phyloP scores from a whole-genome alignment of 1,140 invertebrate species.

The Diorhabda elongata region DNA sequence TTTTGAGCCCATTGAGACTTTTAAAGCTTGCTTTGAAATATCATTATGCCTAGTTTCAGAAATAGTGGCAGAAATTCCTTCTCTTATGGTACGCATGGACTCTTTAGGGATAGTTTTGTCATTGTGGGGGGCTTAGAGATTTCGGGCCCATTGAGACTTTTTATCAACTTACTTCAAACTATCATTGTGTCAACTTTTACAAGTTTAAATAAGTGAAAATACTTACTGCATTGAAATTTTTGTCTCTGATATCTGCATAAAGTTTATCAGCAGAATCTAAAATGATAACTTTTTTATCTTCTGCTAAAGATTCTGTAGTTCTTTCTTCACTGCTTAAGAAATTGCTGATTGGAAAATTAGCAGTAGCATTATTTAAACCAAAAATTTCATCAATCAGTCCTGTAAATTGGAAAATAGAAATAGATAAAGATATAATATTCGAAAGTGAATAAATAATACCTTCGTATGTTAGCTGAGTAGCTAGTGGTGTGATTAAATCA shows the following conservation, averaged over 20 bases:
- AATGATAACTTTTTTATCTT: constrained; percentile 77
- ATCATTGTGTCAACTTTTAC: too few relatives aligned
- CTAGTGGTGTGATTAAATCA: constrained; percentile 87
- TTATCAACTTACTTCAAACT: too few relatives aligned
- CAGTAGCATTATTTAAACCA: constrained; percentile 63
- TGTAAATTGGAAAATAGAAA: constrained; percentile 2
- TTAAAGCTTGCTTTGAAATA: too few relatives aligned
- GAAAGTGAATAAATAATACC: constrained; percentile 50
- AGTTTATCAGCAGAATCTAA: constrained; percentile 88
- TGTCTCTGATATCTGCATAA: constrained; percentile 85
- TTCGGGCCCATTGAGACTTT: too few relatives aligned
- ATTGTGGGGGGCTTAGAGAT: too few relatives aligned
- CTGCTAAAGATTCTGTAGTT: constrained; percentile 55
- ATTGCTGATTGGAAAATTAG: constrained; percentile 78
- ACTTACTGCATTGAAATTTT: constrained; percentile 81
- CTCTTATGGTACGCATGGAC: too few relatives aligned
- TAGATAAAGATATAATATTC: background rate
- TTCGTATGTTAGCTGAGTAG: constrained; percentile 96
- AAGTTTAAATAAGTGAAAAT: background rate
- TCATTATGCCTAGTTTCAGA: too few relatives aligned
- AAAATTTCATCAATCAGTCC: constrained; percentile 86
- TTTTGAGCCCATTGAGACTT: too few relatives aligned
- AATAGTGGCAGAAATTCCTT: too few relatives aligned
- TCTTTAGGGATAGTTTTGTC: too few relatives aligned
- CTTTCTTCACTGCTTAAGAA: constrained; percentile 68